Evolutionary conservation across 2,888 invertebrate species (phyloP).

Genomic region (Bombyx huttoni): DNA sequence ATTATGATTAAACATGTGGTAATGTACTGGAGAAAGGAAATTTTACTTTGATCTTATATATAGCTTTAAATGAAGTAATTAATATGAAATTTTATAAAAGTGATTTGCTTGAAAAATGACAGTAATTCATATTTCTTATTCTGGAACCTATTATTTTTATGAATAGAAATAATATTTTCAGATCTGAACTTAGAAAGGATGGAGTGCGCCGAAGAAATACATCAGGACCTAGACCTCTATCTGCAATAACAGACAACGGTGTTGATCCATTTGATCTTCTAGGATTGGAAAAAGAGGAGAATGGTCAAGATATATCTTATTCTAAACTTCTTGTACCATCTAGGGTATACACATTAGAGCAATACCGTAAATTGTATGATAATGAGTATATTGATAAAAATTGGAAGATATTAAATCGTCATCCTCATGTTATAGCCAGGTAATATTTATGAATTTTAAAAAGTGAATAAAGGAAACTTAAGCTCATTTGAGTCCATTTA

Average conservation of each 20-base stretch:
- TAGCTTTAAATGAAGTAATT: too few relatives aligned
- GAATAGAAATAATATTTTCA: constrained; percentile 8
- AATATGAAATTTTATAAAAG: too few relatives aligned
- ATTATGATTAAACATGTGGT: too few relatives aligned
- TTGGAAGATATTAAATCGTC: constrained; percentile 52
- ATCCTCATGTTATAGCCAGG: constrained; percentile 74
- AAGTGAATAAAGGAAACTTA: too few relatives aligned
- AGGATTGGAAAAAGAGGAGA: constrained; percentile 84
- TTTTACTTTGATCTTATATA: too few relatives aligned
- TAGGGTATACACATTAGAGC: constrained; percentile 54
- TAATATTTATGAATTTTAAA: constrained; percentile 19
- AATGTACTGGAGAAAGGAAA: too few relatives aligned
- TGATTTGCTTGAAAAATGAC: too few relatives aligned
- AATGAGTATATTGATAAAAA: constrained; percentile 56
- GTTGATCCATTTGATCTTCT: constrained; percentile 89
- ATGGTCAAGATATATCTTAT: constrained; percentile 94
- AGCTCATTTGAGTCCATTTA: too few relatives aligned
- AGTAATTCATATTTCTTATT: too few relatives aligned
- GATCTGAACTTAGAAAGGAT: constrained; percentile 78
- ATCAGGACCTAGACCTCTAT: constrained; percentile 86
- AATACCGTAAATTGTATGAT: constrained; percentile 62
- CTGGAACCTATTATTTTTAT: neutral
- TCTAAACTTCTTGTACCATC: constrained; percentile 87
- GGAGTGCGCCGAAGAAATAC: constrained; percentile 84
- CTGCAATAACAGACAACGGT: constrained; percentile 85